phyloP scores from a whole-genome alignment of 2,888 invertebrate species.

The Parnassius apollo region DNA sequence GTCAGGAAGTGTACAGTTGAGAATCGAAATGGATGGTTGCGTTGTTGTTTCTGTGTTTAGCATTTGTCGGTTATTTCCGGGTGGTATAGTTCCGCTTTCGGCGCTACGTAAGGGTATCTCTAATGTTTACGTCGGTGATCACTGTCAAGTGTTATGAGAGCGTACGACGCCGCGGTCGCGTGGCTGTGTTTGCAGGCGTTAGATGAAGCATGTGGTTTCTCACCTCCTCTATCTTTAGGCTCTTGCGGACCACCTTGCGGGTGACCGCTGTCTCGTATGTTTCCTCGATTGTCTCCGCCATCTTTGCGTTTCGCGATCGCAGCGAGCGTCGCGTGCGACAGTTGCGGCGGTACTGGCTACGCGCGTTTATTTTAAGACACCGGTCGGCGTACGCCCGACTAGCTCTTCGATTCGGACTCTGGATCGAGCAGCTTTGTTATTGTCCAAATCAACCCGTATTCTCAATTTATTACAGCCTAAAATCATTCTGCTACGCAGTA shows the following conservation, averaged over 20 bases:
- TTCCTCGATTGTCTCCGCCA: conserved; percentile 87
- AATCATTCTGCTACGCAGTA: conserved; percentile 4
- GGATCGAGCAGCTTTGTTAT: conserved; percentile 21
- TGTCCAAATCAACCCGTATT: conserved; percentile 10
- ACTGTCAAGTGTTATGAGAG: conserved; percentile 73
- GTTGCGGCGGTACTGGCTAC: conserved; percentile 74
- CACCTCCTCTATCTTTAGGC: conserved; percentile 88
- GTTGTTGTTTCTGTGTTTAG: conserved; percentile 34
- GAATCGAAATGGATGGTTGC: conserved; percentile 24
- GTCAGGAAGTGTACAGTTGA: conserved; percentile 48
- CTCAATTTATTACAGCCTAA: conserved; percentile 2
- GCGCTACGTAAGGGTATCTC: conserved; percentile 35
- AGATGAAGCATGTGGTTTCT: conserved; percentile 64
- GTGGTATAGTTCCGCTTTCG: conserved; percentile 30
- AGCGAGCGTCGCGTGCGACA: conserved; percentile 74
- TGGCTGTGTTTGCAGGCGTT: conserved; percentile 66
- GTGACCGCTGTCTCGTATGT: conserved; percentile 85
- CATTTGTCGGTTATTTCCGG: conserved; percentile 29
- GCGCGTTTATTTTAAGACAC: conserved; percentile 75
- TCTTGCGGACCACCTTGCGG: conserved; percentile 85
- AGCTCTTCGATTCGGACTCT: conserved; percentile 17
- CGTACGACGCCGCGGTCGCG: conserved; percentile 31
- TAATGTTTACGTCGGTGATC: conserved; percentile 72
- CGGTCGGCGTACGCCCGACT: conserved; percentile 49
- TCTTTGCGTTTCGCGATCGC: conserved; percentile 74